Evolutionary conservation across 2,113 vertebrate species (phyloP).

Genomic region (Mobula birostris): DNA sequence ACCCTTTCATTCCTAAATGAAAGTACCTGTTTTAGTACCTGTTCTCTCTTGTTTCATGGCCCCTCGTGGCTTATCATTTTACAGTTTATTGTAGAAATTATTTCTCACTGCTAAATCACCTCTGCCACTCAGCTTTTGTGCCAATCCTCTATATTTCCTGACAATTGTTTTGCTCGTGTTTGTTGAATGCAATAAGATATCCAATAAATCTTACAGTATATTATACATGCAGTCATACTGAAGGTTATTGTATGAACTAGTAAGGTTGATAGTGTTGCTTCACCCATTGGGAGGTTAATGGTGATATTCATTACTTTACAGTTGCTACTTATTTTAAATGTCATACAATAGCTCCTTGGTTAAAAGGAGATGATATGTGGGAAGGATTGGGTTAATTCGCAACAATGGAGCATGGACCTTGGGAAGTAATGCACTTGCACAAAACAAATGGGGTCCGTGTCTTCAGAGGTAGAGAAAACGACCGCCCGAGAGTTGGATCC

Average conservation of each 20-base stretch:
- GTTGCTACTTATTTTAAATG: not conserved
- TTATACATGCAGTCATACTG: not conserved
- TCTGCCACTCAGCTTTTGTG: no score
- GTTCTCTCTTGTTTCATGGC: no score
- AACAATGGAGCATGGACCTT: not conserved
- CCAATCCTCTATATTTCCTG: no score
- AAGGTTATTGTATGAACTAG: not conserved
- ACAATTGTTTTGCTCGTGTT: not conserved
- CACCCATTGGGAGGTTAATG: not conserved
- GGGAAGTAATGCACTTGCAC: not conserved
- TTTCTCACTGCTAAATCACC: no score
- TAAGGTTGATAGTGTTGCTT: not conserved
- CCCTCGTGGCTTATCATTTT: no score
- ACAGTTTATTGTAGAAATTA: no score
- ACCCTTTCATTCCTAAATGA: no score
- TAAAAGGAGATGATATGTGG: not conserved
- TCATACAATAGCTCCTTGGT: not conserved
- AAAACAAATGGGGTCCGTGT: not conserved
- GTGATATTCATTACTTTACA: not conserved
- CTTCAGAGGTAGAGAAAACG: not conserved
- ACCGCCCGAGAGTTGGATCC: not conserved
- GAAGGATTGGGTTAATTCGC: not conserved
- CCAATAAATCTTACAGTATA: not conserved
- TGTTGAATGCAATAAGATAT: not conserved
- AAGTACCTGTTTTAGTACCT: no score